Base-by-base conservation (phyloP, 2,888 invertebrate genomes). In the Rhynchonema sp. region DNA sequence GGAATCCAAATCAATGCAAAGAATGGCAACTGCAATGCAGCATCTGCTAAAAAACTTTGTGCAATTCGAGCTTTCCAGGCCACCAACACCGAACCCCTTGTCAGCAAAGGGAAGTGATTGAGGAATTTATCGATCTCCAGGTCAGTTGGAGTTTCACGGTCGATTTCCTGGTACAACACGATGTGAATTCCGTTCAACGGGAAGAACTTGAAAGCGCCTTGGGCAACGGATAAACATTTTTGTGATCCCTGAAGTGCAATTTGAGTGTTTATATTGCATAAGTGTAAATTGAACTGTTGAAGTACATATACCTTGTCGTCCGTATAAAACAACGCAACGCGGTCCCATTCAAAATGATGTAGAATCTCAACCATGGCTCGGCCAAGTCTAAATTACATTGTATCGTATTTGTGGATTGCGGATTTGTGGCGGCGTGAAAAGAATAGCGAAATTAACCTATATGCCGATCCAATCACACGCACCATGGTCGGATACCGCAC, bases 261-360 rank as follows among this genome's bases (percentile, higher is more conserved):
- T n/a, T n/a, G n/a, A n/a, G n/a, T n/a, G n/a, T n/a, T n/a, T n/a
- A n/a, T n/a, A n/a, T n/a, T n/a, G n/a, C n/a, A n/a, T n/a, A n/a
- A n/a, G n/a, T n/a, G n/a, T n/a, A n/a, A n/a, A n/a, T n/a, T n/a
- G n/a, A n/a, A n/a, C n/a, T n/a, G n/a, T n/a, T n/a, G n/a, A n/a
- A 38, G 17, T 13, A 38, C 9, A 49, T n/a, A 25, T 56, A 54
- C 54, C 49, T 63, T 63, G 55, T 65, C 65, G 52, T 63, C 64
- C 1, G 63, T 59, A 56, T 64, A 67, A 46, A 67, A 61, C 23
- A 66, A 62, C 20, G 66, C 66, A 23, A 67, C 65, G 13, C 65
- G 64, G 13, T 61, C 61, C 66, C 66, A 67, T 9, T 56, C 64
- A 46, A 65, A 65, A 29, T 64, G 63, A n/a, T 53, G 53, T 64